A percentile compares a stretch with the other conserved stretches of the same genome.
Conservation (phyloP, 2,797 vertebrate genomes). For the Nannoperca australis region DNA sequence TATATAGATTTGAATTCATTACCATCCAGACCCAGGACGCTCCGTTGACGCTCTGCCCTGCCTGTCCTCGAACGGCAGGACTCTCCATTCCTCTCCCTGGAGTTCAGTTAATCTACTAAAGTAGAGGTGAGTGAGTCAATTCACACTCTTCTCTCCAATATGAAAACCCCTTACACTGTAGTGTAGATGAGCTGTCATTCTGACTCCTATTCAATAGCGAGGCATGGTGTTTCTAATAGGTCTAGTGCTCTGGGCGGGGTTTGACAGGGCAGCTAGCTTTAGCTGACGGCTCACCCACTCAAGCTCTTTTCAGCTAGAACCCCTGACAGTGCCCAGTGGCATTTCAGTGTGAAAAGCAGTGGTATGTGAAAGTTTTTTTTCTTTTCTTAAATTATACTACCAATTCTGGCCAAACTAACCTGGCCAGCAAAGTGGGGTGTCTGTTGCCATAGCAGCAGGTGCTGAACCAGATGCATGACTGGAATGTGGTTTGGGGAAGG, state of each 20-base stretch:
- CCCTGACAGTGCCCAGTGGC: constrained; percentile 52
- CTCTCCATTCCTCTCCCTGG: constrained; percentile 18
- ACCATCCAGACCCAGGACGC: constrained; percentile 7
- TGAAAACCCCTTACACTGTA: constrained; percentile 19
- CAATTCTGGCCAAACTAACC: constrained; percentile 41
- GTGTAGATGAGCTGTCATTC: constrained; percentile 52
- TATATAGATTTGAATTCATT: neutral
- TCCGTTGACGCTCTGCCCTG: constrained; percentile 1
- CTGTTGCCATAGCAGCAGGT: constrained; percentile 64
- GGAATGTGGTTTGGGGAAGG: constrained; percentile 14
- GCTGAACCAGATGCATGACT: constrained; percentile 42
- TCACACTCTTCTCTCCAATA: constrained; percentile 19
- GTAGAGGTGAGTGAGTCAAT: constrained; percentile 58
- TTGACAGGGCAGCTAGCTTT: constrained; percentile 54
- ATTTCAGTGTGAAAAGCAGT: constrained; percentile 38
- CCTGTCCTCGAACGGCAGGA: constrained; percentile 14
- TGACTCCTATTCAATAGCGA: constrained; percentile 43
- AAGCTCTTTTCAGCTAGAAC: constrained; percentile 46
- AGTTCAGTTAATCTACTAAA: constrained; percentile 35
- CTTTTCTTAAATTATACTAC: constrained; percentile 14
- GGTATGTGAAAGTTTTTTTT: constrained; percentile 34
- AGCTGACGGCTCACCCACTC: constrained; percentile 56
- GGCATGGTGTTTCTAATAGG: constrained; percentile 54
- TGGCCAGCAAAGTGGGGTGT: neutral
- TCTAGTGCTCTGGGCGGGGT: constrained; percentile 46